These are phyloP conservation scores for Machimus rusticus DNA, from an alignment of 2,888 invertebrate species.

Conservation along the genomic window DNA sequence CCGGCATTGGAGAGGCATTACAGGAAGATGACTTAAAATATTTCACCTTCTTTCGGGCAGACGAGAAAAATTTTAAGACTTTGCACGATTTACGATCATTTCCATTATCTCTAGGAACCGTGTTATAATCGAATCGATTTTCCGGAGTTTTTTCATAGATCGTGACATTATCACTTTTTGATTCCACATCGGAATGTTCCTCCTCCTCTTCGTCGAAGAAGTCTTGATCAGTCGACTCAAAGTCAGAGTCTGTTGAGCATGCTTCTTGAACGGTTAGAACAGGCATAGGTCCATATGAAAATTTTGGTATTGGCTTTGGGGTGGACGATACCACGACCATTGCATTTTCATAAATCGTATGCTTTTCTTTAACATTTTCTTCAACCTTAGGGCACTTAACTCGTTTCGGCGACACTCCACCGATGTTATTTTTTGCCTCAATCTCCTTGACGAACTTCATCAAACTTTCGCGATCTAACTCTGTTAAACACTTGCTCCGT, in stretches of 20 bases:
- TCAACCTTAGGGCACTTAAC: background rate
- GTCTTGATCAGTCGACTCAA: slow-evolving; percentile 52
- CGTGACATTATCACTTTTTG: slow-evolving; percentile 21
- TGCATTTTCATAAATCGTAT: slow-evolving; percentile 25
- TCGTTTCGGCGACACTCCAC: background rate
- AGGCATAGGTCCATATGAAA: slow-evolving; percentile 13
- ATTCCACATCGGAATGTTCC: background rate
- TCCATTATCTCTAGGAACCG: background rate
- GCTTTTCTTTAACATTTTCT: background rate
- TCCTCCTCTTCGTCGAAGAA: slow-evolving; percentile 44
- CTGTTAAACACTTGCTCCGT: slow-evolving; percentile 57
- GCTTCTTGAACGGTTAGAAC: background rate
- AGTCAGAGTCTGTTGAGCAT: slow-evolving; percentile 51
- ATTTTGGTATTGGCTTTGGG: background rate
- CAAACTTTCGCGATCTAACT: slow-evolving; percentile 58
- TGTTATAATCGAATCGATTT: background rate
- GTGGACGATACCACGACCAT: background rate
- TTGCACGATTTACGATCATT: slow-evolving; percentile 50
- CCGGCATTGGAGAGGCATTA: slow-evolving; percentile 54
- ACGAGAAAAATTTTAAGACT: slow-evolving; percentile 58
- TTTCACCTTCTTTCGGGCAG: slow-evolving; percentile 51
- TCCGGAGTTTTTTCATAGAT: slow-evolving; percentile 6
- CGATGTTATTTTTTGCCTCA: slow-evolving; percentile 50
- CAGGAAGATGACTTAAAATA: slow-evolving; percentile 46
- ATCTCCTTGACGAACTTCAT: slow-evolving; percentile 57